Conservation (phyloP, 2,888 invertebrate genomes). For the Osmoderma eremita region DNA sequence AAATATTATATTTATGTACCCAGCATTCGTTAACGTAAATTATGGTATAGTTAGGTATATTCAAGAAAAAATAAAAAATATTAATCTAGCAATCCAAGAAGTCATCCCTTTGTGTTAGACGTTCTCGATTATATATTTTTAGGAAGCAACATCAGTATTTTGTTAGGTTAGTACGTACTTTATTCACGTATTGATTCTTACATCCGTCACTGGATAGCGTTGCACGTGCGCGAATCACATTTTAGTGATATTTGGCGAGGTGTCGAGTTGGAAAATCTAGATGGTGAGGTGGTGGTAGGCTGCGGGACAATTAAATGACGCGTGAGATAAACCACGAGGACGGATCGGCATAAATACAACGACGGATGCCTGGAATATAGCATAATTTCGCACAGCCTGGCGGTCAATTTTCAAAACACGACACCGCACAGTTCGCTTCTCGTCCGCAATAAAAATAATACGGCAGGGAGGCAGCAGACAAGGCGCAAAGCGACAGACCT, state of each 20-base stretch:
- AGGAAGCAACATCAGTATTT: too few relatives aligned
- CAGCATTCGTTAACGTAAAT: too few relatives aligned
- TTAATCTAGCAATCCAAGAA: too few relatives aligned
- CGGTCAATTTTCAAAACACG: slow-evolving; percentile 31
- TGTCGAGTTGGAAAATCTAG: slow-evolving; percentile 34
- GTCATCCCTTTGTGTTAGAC: too few relatives aligned
- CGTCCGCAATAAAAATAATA: slow-evolving; percentile 23
- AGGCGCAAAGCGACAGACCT: slow-evolving; percentile 29
- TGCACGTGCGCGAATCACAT: slow-evolving; percentile 33
- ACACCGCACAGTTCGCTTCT: slow-evolving; percentile 18
- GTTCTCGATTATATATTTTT: too few relatives aligned
- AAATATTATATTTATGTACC: too few relatives aligned
- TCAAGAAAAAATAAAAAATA: too few relatives aligned
- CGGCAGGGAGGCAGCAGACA: slow-evolving; percentile 20
- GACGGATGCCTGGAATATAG: slow-evolving; percentile 13
- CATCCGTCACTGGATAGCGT: slow-evolving; percentile 25
- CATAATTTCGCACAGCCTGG: slow-evolving; percentile 33
- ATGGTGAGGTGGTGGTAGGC: slow-evolving; percentile 21
- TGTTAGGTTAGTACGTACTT: too few relatives aligned
- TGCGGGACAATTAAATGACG: slow-evolving; percentile 28
- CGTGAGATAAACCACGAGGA: slow-evolving; percentile 30
- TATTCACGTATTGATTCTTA: slow-evolving; percentile 27
- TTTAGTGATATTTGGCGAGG: slow-evolving; percentile 27
- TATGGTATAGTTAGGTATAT: too few relatives aligned
- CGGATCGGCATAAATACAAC: background rate